Conservation (phyloP, 2,888 invertebrate species). For the Brenthis ino region DNA sequence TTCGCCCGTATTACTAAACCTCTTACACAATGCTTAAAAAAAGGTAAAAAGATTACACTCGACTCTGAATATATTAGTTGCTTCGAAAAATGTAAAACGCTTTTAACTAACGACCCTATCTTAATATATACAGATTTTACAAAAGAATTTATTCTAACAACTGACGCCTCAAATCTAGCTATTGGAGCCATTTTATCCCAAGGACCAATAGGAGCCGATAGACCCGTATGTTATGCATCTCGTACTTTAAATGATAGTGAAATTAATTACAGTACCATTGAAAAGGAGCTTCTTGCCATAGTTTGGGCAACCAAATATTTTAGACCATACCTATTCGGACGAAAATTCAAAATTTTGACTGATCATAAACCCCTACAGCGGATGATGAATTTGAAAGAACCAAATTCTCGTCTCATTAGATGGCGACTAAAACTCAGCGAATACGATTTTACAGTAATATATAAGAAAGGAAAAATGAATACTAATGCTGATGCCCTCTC, state of each 20-base stretch:
- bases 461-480: not conserved
- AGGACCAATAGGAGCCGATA: conserved; percentile 38
- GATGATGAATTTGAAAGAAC: conserved; percentile 9
- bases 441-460: not conserved
- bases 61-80: too few relatives aligned
- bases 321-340: not conserved
- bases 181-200: conserved; percentile 42
- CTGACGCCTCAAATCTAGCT: conserved; percentile 40
- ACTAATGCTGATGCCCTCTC: not conserved
- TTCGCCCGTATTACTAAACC: too few relatives aligned
- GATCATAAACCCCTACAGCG: conserved; percentile 13
- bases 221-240: conserved; percentile 42
- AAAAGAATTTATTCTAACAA: conserved; percentile 40
- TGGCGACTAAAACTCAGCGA: conserved; percentile 2
- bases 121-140: too few relatives aligned
- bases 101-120: too few relatives aligned
- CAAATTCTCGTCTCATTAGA: conserved; percentile 7
- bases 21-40: too few relatives aligned
- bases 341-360: conserved; percentile 2
- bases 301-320: conserved; percentile 41
- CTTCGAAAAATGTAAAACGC: too few relatives aligned
- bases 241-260: conserved; percentile 40
- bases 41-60: too few relatives aligned
- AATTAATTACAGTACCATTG: conserved; percentile 43
- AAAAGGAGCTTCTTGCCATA: conserved; percentile 53